These are phyloP conservation scores for Malaclemys terrapin DNA, from an alignment of 2,113 vertebrate genomes.

Conservation along the genomic window DNA sequence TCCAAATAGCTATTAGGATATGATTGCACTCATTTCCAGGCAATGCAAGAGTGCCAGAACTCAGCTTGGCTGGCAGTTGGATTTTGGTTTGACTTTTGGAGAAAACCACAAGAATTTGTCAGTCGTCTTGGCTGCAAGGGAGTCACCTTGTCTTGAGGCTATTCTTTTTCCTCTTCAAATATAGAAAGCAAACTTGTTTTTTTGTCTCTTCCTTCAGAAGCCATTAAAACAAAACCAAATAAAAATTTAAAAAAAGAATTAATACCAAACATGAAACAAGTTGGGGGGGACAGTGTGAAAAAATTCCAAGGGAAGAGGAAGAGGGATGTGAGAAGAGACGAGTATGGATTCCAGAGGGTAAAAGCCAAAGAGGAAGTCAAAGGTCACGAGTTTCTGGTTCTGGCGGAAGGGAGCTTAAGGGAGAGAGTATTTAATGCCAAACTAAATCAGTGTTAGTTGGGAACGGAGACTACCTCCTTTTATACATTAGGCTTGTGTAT, in stretches of 20 bases:
- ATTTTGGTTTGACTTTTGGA: constrained; percentile 86
- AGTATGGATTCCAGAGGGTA: background rate
- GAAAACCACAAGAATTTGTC: constrained; percentile 89
- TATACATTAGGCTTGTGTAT: constrained; percentile 69
- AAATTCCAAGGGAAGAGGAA: accelerated
- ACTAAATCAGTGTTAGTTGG: constrained; percentile 70
- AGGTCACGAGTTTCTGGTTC: constrained; percentile 20
- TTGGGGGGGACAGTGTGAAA: background rate
- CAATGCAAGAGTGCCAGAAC: constrained; percentile 77
- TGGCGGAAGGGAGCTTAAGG: constrained; percentile 21
- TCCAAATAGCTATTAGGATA: constrained; percentile 87
- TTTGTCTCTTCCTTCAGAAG: background rate
- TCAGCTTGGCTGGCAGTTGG: constrained; percentile 75
- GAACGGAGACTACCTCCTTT: constrained; percentile 66
- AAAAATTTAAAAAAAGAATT: constrained; percentile 19
- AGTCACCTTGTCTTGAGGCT: constrained; percentile 77
- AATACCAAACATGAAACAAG: constrained; percentile 3
- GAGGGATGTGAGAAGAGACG: background rate
- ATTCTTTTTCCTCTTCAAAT: constrained; percentile 75
- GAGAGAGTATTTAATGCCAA: constrained; percentile 50
- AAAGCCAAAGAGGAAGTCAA: constrained; percentile 32
- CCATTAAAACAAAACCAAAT: background rate
- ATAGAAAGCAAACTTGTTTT: constrained; percentile 65
- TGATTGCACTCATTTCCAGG: constrained; percentile 88
- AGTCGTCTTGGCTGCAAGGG: constrained; percentile 79